Base-by-base conservation (phyloP, 2,888 invertebrate genomes). In the Orthonevra nobilis region DNA sequence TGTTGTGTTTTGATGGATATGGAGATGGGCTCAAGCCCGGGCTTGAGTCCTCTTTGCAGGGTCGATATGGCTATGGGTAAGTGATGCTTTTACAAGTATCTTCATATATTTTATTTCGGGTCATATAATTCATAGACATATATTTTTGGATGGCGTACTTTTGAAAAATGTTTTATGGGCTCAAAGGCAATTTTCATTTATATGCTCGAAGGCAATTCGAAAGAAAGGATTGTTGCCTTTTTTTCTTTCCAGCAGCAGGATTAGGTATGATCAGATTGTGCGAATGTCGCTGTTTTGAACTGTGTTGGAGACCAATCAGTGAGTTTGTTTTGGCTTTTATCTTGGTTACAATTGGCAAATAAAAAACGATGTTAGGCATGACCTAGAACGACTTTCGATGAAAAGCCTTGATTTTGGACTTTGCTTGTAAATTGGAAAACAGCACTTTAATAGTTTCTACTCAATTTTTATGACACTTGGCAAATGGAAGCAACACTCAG, bases 1-100 rank as follows among this genome's bases (percentile, higher is more conserved):
- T 79, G 79, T 68, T 68, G 66, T 73, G 68, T 68, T 68, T 61
- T 73, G 73, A 79, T 68, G 73, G 66, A 73, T 68, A 73, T 61
- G 60, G 60, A 79, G 73, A 34, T 66, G 61, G 36, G 63, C 52
- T 48, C 17, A 14, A 46, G 46, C 44, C 19, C 26, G 34, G 19
- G 58, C 23, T 32, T n/a, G 42, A 42, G 9, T 46, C 52, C 20
- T 40, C 17, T 28, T 28, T 9, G 1, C 1, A 23, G 32, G 50
- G 42, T 36, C 56, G 15, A n/a, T n/a, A n/a, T n/a, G n/a, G n/a
- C n/a, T 1, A 9, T 2, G 60, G 40, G 66, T 54, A 66, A 73
- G 68, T 56, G 66, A 48, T 60, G 54, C 61, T 73, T 79, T 73
- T 68, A 79, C 66, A 79, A 73, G 38, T 79, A 79, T 79, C 68